Evolutionary conservation across 2,888 invertebrate species (phyloP).

Genomic region (Shargacucullia verbasci): DNA sequence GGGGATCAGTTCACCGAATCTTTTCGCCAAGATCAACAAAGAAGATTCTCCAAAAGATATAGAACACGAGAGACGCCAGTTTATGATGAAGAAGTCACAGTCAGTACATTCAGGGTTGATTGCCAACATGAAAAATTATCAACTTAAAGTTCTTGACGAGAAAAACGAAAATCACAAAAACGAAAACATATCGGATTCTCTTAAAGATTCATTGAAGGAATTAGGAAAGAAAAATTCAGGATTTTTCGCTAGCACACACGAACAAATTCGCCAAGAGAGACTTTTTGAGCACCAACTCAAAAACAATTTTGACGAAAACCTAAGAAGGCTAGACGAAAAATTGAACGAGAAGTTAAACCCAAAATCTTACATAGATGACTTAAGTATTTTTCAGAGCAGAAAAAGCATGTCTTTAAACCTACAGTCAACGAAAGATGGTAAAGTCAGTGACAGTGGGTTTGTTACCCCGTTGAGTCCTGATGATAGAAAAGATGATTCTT

Average conservation of each 20-base stretch:
- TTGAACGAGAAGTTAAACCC: slow-evolving; percentile 73
- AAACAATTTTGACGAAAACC: slow-evolving; percentile 83
- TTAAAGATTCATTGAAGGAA: slow-evolving; percentile 77
- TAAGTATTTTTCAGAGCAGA: slow-evolving; percentile 74
- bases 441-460: slow-evolving; percentile 89
- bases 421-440: slow-evolving; percentile 65
- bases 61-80: slow-evolving; percentile 71
- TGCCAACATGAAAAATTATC: slow-evolving; percentile 72
- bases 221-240: slow-evolving; percentile 74
- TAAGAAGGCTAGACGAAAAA: slow-evolving; percentile 76
- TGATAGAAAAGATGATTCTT: slow-evolving; percentile 76
- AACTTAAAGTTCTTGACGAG: slow-evolving; percentile 87
- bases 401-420: slow-evolving; percentile 81
- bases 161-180: slow-evolving; percentile 52
- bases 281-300: slow-evolving; percentile 84
- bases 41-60: slow-evolving; percentile 66
- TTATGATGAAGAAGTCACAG: slow-evolving; percentile 82
- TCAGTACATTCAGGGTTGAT: slow-evolving; percentile 84
- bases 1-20: slow-evolving; percentile 80
- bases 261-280: slow-evolving; percentile 91
- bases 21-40: slow-evolving; percentile 78
- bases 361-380: slow-evolving; percentile 73
- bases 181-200: slow-evolving; percentile 72
- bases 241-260: slow-evolving; percentile 92
- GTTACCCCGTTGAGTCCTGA: slow-evolving; percentile 90